These are phyloP conservation scores for Trialeurodes vaporariorum DNA, from an alignment of 1,140 invertebrate genomes.

Conservation along the genomic window DNA sequence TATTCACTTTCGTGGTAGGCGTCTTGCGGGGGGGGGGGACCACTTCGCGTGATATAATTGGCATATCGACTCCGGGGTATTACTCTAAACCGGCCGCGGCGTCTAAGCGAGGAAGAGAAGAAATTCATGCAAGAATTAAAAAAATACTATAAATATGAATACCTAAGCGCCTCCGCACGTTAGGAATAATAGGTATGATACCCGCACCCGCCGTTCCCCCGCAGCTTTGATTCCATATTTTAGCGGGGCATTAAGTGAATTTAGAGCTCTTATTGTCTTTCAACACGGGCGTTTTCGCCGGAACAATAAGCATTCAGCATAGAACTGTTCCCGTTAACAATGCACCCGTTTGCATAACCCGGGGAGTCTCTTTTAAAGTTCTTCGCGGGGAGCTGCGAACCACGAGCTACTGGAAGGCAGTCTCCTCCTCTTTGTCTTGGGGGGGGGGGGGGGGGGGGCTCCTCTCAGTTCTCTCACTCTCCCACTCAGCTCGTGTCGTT, in stretches of 20 bases:
- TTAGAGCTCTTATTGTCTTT: not conserved
- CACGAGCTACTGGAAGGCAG: no score
- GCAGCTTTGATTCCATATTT: not conserved
- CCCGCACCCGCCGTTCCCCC: not conserved
- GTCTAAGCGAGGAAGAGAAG: no score
- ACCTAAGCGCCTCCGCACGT: no score
- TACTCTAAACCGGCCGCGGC: no score
- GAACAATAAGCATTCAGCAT: not conserved
- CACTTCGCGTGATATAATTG: no score
- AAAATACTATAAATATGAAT: no score
- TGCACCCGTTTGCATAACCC: not conserved
- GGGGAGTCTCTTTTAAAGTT: not conserved
- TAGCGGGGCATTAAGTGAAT: not conserved
- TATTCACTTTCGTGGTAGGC: no score
- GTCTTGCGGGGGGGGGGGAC: no score
- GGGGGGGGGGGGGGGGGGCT: not conserved
- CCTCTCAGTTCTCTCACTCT: not conserved
- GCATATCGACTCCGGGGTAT: no score
- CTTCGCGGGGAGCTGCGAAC: not conserved
- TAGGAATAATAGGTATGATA: no score
- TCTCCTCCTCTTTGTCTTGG: no score
- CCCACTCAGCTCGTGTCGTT: not conserved
- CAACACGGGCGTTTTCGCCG: not conserved
- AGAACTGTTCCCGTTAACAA: not conserved
- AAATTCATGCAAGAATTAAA: no score